These are phyloP conservation scores for Xylota segnis DNA, from an alignment of 2,888 invertebrate species.

Conservation along the genomic window DNA sequence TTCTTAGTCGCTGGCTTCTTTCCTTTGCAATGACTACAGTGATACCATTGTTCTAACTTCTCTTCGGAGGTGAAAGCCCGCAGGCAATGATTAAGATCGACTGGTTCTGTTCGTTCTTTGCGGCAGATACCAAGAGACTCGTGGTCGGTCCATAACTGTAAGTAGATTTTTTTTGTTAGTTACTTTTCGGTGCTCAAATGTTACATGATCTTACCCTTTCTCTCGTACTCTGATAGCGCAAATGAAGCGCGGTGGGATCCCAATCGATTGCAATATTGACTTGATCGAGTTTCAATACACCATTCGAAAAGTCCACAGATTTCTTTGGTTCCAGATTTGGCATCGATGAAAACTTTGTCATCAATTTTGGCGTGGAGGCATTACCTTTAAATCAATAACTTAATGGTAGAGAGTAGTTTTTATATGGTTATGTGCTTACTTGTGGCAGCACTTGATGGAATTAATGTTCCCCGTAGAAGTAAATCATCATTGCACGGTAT, in stretches of 20 bases:
- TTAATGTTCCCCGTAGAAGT: constrained; percentile 83
- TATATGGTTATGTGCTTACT: constrained; percentile 78
- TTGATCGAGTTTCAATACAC: constrained; percentile 82
- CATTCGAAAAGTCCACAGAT: constrained; percentile 78
- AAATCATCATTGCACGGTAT: constrained; percentile 89
- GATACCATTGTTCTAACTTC: constrained; percentile 93
- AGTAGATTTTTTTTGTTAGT: neutral
- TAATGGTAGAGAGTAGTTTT: neutral
- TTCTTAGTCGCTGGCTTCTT: constrained; percentile 95
- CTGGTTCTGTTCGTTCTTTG: constrained; percentile 91
- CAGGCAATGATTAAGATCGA: constrained; percentile 93
- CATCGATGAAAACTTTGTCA: constrained; percentile 81
- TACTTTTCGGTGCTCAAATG: no score
- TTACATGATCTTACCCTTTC: constrained; percentile 86
- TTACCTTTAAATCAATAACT: constrained; percentile 78
- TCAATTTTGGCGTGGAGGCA: constrained; percentile 81
- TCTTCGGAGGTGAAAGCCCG: constrained; percentile 95
- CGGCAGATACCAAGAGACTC: constrained; percentile 89
- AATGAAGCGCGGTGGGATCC: constrained; percentile 97
- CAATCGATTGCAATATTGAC: constrained; percentile 93
- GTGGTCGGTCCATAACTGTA: constrained; percentile 90
- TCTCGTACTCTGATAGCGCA: constrained; percentile 92
- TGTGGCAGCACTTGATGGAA: constrained; percentile 79
- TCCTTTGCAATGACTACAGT: constrained; percentile 92
- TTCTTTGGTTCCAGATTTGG: constrained; percentile 81